Evolutionary conservation across 2,888 invertebrate genomes (phyloP), one percentile per base, ranked within the genome.

Genomic region (Phengaris arion): DNA sequence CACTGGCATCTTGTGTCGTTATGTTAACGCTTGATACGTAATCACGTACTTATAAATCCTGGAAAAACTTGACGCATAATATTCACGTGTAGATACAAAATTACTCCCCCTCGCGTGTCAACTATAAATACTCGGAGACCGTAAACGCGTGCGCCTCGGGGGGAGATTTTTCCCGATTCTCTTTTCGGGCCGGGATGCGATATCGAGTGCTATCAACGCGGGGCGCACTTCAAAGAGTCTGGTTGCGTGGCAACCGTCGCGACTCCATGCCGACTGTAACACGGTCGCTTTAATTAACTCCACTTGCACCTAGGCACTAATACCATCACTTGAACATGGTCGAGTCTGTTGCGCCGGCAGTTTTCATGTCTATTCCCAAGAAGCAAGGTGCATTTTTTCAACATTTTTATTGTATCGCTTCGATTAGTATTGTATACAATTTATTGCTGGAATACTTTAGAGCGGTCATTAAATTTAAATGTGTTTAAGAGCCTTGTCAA

Each of bases 281-380:
- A 82, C 80, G 82, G 81, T 83, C 81, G 82, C 82, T 82, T 85
- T 85, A 86, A 86, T 86, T 86, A 86, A 85, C 83, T 81, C 81
- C 77, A 80, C 78, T 78, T 77, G 77, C 80, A 78, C 81, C 79
- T 79, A 78, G 78, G 77, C 76, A 78, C 76, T 81, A 79, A 81
- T 79, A 77, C 76, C 78, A 78, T 81, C 79, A 77, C 77, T 74
- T 74, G 75, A 76, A 76, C 77, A 75, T 52, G 73, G 77, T 74
- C 68, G 74, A 59, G 74, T 73, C 59, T 76, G 75, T 75, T 75
- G 68, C 69, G 75, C 51, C 57, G 45, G 72, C 75, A 54, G 57
- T 70, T 70, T 75, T 51, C 22, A 46, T 13, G 12, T 13, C 59
- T 75, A 70, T 22, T 0, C 22, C 2, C 22, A 6, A 6, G 57